A percentile compares a stretch with the other conserved stretches of the same genome.
Evolutionary conservation across 2,888 invertebrate genomes (phyloP).

Genomic region (Drosophila falleni): DNA sequence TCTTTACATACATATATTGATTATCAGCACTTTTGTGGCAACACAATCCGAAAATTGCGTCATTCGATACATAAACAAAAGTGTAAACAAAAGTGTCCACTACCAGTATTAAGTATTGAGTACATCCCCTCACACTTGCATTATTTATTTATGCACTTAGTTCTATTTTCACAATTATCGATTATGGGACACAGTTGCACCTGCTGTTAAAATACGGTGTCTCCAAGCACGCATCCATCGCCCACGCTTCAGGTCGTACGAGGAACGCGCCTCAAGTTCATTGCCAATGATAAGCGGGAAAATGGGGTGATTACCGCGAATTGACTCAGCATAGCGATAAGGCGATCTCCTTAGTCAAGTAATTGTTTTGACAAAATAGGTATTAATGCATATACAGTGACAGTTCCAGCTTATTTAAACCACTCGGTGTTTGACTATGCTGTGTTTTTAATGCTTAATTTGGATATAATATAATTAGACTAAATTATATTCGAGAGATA

Average conservation of each 20-base stretch:
- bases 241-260: constrained; percentile 21
- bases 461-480: no score
- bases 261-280: constrained; percentile 64
- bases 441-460: no score
- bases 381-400: not conserved
- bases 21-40: constrained; percentile 51
- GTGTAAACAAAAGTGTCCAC: constrained; percentile 49
- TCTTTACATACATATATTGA: constrained; percentile 30
- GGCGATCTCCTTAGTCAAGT: constrained; percentile 1
- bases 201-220: not conserved
- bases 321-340: constrained; percentile 36
- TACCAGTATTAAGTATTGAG: not conserved
- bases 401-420: no score
- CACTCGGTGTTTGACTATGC: no score
- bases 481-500: no score
- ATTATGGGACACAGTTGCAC: constrained; percentile 48
- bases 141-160: constrained; percentile 64
- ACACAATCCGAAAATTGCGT: constrained; percentile 66
- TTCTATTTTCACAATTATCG: constrained; percentile 66
- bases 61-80: constrained; percentile 64
- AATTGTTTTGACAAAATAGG: constrained; percentile 1
- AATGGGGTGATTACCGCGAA: constrained; percentile 51
- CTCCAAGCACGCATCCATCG: constrained; percentile 10
- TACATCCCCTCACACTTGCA: not conserved
- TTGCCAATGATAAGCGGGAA: constrained; percentile 61